phyloP scores from a whole-genome alignment of 2,888 invertebrate genomes.

The Acrocyrtus sp. region DNA sequence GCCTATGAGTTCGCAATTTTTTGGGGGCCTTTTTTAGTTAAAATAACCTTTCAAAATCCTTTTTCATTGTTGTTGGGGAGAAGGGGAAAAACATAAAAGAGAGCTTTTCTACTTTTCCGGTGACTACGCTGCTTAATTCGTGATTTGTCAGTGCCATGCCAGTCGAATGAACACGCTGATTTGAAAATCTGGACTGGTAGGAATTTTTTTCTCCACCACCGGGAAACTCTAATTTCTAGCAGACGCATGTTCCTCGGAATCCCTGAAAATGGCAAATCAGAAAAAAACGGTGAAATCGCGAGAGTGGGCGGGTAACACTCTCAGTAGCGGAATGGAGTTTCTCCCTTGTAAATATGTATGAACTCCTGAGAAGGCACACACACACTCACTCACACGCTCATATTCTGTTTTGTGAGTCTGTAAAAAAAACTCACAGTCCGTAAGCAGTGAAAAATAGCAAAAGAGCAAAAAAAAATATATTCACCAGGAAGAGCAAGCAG shows the following conservation, averaged over 20 bases:
- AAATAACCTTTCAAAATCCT: too few species aligned
- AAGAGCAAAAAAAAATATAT: conserved; percentile 5
- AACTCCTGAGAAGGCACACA: not conserved
- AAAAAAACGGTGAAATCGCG: not conserved
- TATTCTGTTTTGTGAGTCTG: too few species aligned
- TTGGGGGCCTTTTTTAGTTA: too few species aligned
- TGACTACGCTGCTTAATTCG: conserved; percentile 16
- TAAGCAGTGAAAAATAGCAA: too few species aligned
- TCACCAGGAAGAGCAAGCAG: conserved; percentile 11
- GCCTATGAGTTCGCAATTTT: too few species aligned
- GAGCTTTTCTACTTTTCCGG: conserved; percentile 13
- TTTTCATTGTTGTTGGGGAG: too few species aligned
- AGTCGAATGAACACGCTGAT: conserved; percentile 3
- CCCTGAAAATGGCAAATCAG: conserved; percentile 1
- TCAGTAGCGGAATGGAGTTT: not conserved
- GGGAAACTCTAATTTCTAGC: too few species aligned
- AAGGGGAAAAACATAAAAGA: too few species aligned
- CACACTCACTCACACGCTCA: too few species aligned
- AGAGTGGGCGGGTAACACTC: not conserved
- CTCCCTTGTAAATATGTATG: conserved; percentile 35
- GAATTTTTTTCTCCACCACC: too few species aligned
- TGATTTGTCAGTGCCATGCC: conserved; percentile 18
- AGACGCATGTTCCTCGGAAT: too few species aligned
- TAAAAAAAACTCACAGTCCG: too few species aligned
- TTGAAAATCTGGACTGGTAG: conserved; percentile 23